Conservation (phyloP, 1,140 invertebrate species). For the Plutomurus gul region DNA sequence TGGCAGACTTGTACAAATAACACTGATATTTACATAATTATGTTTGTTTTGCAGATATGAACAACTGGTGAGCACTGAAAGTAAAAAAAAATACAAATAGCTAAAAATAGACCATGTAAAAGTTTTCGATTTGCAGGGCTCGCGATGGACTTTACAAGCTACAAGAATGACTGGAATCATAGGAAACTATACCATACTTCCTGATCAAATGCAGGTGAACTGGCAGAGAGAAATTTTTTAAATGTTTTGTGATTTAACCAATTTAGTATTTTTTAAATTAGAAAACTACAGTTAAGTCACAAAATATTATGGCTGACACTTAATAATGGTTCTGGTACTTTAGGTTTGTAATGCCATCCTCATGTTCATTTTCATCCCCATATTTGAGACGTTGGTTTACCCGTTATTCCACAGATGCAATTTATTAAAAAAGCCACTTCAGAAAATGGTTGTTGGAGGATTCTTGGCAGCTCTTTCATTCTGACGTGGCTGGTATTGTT, state of each 20-base stretch:
- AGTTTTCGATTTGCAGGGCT: conserved; percentile 58
- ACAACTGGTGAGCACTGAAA: conserved; percentile 55
- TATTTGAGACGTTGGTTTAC: conserved; percentile 65
- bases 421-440: conserved; percentile 60
- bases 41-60: too few relatives aligned
- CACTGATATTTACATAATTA: conserved; percentile 54
- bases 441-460: conserved; percentile 66
- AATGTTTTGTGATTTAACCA: too few relatives aligned
- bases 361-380: conserved; percentile 64
- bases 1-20: conserved; percentile 59
- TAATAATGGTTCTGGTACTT: neutral
- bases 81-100: neutral
- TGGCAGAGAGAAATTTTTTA: too few relatives aligned
- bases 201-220: conserved; percentile 63
- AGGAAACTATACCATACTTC: conserved; percentile 56
- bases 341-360: conserved; percentile 65
- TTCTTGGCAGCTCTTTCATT: conserved; percentile 65
- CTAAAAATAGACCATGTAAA: neutral
- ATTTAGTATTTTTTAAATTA: too few relatives aligned
- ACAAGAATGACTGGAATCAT: conserved; percentile 63
- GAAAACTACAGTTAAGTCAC: too few relatives aligned
- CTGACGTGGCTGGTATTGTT: conserved; percentile 63
- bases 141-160: conserved; percentile 67
- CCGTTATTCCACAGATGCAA: conserved; percentile 52
- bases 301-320: too few relatives aligned